phyloP scores from a whole-genome alignment of 2,113 vertebrate species.

The Anguilla japonica region DNA sequence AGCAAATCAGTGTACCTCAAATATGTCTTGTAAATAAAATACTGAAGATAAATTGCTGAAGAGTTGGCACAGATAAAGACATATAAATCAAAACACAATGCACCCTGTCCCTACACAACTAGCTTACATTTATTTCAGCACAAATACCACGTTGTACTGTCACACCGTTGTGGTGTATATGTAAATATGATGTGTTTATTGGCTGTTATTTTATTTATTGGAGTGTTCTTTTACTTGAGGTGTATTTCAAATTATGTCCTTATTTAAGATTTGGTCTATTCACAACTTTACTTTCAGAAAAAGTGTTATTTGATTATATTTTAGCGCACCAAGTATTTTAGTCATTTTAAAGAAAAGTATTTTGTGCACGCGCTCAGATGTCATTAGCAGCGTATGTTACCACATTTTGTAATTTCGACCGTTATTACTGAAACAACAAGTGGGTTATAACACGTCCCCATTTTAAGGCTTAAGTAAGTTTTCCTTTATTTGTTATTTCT shows the following conservation, averaged over 20 bases:
- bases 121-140: background rate
- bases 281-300: no score
- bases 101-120: background rate
- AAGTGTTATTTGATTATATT: background rate
- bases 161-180: no score
- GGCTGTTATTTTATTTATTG: no score
- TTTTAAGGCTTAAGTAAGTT: no score
- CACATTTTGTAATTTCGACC: no score
- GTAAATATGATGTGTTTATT: no score
- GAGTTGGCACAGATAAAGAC: background rate
- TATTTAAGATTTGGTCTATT: no score
- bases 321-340: background rate
- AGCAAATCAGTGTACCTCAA: background rate
- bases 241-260: no score
- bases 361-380: no score
- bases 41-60: background rate
- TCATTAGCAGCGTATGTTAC: no score
- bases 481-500: background rate
- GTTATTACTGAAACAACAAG: no score
- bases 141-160: background rate
- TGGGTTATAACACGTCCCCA: background rate
- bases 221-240: no score
- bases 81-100: background rate
- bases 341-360: background rate
- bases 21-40: background rate